Percentiles rank a stretch among this genome's conserved stretches.
Evolutionary conservation across 2,797 vertebrate species (phyloP).

Genomic region (Oreortyx pictus): DNA sequence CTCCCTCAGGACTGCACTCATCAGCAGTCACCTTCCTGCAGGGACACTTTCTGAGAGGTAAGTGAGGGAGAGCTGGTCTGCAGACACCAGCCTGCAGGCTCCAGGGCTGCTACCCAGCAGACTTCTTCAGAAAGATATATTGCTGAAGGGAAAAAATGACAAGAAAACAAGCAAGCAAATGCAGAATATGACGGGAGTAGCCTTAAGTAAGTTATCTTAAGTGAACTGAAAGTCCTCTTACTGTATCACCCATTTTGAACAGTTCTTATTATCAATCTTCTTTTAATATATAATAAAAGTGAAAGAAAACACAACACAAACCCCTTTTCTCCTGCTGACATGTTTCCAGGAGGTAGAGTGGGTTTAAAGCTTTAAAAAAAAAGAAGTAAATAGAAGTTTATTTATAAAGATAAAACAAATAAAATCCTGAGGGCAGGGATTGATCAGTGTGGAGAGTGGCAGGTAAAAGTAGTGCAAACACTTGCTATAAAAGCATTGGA

Average conservation of each 20-base stretch:
- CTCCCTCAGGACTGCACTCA: background rate
- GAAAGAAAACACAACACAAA: background rate
- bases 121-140: slow-evolving; percentile 17
- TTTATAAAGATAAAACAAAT: background rate
- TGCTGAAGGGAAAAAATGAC: background rate
- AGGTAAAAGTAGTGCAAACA: background rate
- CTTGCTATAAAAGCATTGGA: background rate
- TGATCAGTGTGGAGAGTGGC: background rate
- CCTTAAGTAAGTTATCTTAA: slow-evolving; percentile 17
- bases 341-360: background rate
- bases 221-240: background rate
- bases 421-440: slow-evolving; percentile 4
- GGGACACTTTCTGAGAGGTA: background rate
- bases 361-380: background rate
- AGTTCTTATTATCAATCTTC: slow-evolving; percentile 43
- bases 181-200: background rate
- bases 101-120: background rate
- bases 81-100: background rate
- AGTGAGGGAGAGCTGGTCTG: background rate
- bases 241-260: background rate
- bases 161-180: background rate
- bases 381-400: background rate
- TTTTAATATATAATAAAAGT: slow-evolving; percentile 34
- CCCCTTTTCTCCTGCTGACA: background rate
- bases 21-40: background rate